These are phyloP conservation scores for Phenacoccus solenopsis DNA, from an alignment of 1,140 invertebrate species.

Conservation along the genomic window DNA sequence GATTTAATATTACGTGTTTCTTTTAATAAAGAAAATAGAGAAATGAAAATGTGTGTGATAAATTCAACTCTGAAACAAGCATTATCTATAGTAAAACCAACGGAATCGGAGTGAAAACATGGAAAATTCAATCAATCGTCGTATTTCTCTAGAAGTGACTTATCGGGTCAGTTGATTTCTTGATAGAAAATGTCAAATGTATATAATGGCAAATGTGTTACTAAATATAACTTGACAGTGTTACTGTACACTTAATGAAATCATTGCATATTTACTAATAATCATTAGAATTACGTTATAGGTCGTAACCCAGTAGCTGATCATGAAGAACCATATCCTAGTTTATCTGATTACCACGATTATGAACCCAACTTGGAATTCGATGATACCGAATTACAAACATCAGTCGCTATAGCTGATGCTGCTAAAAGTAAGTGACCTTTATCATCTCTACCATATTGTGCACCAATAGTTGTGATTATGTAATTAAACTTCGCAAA, in stretches of 20 bases:
- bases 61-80: neutral
- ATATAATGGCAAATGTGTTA: too few species aligned
- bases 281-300: neutral
- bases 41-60: neutral
- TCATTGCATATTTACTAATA: neutral
- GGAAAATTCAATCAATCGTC: conserved; percentile 4
- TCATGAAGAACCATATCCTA: conserved; percentile 67
- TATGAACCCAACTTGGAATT: conserved; percentile 91
- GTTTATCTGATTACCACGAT: conserved; percentile 80
- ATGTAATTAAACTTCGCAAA: too few species aligned
- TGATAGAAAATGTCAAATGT: neutral
- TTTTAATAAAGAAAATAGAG: neutral
- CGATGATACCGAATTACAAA: conserved; percentile 80
- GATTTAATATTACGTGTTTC: neutral
- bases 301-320: conserved; percentile 8
- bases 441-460: too few species aligned
- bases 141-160: neutral
- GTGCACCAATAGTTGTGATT: too few species aligned
- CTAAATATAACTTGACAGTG: too few species aligned
- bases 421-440: conserved; percentile 4
- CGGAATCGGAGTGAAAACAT: neutral
- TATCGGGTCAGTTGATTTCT: neutral
- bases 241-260: too few species aligned
- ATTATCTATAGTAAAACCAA: neutral
- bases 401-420: conserved; percentile 34